Evolutionary conservation across 2,113 vertebrate species (phyloP).

Genomic region (Dromas ardeola): DNA sequence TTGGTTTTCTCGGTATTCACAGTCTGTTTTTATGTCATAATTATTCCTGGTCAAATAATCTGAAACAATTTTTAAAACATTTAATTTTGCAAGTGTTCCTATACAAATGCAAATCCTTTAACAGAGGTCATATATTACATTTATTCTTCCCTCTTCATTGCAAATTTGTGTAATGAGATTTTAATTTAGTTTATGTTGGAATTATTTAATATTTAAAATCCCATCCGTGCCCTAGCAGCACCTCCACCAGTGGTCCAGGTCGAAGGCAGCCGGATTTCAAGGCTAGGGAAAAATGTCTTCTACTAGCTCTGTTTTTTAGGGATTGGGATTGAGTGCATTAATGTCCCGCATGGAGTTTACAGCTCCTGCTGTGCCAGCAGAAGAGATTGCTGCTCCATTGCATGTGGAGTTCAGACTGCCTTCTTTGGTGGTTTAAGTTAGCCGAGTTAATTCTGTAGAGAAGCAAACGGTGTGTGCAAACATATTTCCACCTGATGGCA

Average conservation of each 20-base stretch:
- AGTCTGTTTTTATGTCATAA: neutral
- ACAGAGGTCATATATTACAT: neutral
- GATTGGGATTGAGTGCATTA: neutral
- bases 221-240: neutral
- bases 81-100: constrained; percentile 1
- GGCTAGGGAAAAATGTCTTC: neutral
- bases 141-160: neutral
- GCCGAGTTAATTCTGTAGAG: neutral
- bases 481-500: neutral
- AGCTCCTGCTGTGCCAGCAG: neutral
- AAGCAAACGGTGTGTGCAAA: neutral
- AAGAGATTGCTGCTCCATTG: neutral
- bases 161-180: constrained; percentile 8
- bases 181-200: neutral
- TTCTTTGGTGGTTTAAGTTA: neutral
- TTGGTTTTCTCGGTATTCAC: neutral
- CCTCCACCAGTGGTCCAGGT: neutral
- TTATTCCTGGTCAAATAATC: neutral
- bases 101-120: constrained; percentile 27
- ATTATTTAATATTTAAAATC: neutral
- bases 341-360: neutral
- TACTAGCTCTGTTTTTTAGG: neutral
- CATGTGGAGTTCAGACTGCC: neutral
- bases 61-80: neutral
- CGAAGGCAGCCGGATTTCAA: neutral